phyloP scores from a whole-genome alignment of 2,113 vertebrate genomes.

The Genyomyrus donnyi region DNA sequence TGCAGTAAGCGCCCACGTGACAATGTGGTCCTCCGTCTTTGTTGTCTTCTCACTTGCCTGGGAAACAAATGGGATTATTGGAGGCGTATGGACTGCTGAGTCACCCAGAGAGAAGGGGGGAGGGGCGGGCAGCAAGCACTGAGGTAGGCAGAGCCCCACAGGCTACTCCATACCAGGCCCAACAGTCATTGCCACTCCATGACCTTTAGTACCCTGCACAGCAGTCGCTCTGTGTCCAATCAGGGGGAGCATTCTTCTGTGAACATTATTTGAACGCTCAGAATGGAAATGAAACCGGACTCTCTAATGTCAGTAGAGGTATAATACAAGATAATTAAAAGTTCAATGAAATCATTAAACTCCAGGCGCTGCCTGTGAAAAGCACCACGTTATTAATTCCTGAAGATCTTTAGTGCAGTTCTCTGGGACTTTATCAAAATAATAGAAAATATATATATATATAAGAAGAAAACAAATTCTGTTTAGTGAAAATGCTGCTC shows the following conservation, averaged over 20 bases:
- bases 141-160: neutral
- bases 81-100: constrained; percentile 3
- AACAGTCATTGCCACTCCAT: neutral
- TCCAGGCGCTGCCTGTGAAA: neutral
- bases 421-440: neutral
- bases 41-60: neutral
- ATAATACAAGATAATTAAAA: neutral
- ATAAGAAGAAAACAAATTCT: neutral
- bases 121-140: neutral
- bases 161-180: neutral
- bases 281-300: neutral
- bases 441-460: neutral
- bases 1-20: neutral
- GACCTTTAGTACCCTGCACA: neutral
- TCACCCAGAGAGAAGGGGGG: neutral
- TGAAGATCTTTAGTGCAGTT: neutral
- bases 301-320: neutral
- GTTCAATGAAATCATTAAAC: neutral
- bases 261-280: neutral
- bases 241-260: neutral
- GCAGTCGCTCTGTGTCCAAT: neutral
- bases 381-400: neutral
- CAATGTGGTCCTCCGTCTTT: neutral
- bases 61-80: neutral
- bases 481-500: neutral